These are phyloP conservation scores for Trichonephila clavata DNA, from an alignment of 1,140 invertebrate genomes.

Conservation along the genomic window DNA sequence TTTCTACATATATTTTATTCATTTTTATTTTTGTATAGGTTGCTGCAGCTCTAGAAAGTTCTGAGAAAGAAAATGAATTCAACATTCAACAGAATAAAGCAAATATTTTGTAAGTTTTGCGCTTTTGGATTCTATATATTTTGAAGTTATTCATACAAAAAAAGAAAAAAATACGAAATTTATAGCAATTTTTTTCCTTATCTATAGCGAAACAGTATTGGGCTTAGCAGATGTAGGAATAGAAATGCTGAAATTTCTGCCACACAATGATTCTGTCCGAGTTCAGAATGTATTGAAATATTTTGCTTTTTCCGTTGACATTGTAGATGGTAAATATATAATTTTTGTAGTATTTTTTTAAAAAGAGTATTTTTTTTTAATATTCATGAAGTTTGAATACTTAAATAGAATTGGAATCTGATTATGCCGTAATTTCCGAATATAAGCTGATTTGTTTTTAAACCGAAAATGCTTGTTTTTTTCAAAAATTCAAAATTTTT, in stretches of 20 bases:
- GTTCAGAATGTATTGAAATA: background rate
- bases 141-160: background rate
- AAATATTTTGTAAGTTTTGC: background rate
- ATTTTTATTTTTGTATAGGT: background rate
- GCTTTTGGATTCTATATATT: background rate
- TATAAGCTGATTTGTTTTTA: too few relatives aligned
- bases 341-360: background rate
- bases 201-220: conserved; percentile 20
- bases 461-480: too few relatives aligned
- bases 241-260: conserved; percentile 28
- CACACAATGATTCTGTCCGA: background rate
- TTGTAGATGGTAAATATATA: conserved; percentile 36
- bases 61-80: background rate
- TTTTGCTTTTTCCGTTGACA: conserved; percentile 24
- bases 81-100: background rate
- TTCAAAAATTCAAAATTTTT: too few relatives aligned
- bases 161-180: background rate
- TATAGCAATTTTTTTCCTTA: background rate
- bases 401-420: background rate
- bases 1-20: too few relatives aligned
- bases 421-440: too few relatives aligned
- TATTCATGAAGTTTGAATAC: background rate
- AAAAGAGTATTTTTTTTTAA: background rate
- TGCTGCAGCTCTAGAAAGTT: background rate
- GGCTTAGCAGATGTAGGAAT: conserved; percentile 36